A percentile compares a stretch with the other conserved stretches of the same genome.
Evolutionary conservation across 92 coral and sea anemone genomes (phyloP).

Genomic region (Parazoanthus atlanticus): DNA sequence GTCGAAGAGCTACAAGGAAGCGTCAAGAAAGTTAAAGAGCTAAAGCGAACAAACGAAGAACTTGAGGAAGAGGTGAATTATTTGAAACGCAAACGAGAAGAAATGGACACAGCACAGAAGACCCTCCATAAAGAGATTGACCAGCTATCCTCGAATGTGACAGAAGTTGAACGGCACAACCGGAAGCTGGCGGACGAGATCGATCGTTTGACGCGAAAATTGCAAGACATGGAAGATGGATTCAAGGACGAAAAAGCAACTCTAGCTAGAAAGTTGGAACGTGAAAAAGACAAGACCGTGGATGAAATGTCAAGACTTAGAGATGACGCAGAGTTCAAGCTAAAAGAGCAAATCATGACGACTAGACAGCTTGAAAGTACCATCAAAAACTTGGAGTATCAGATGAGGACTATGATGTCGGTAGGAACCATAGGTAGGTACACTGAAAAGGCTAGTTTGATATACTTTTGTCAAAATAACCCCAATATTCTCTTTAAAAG

Average conservation of each 20-base stretch:
- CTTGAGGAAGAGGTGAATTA: slow-evolving; percentile 75
- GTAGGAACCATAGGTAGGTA: slow-evolving; percentile 33
- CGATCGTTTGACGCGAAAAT: slow-evolving; percentile 71
- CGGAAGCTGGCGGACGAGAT: slow-evolving; percentile 69
- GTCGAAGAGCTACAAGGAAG: slow-evolving; percentile 68
- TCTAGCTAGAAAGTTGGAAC: slow-evolving; percentile 58
- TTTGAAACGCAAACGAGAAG: slow-evolving; percentile 79
- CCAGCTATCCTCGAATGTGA: slow-evolving; percentile 68
- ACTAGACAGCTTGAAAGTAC: slow-evolving; percentile 63
- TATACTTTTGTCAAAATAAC: too few relatives aligned
- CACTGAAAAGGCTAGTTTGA: too few relatives aligned
- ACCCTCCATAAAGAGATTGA: slow-evolving; percentile 75
- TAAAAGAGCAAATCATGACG: slow-evolving; percentile 58
- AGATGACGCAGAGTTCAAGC: slow-evolving; percentile 62
- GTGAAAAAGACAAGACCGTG: slow-evolving; percentile 67
- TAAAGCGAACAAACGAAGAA: slow-evolving; percentile 68
- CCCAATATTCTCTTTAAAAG: too few relatives aligned
- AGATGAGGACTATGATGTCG: slow-evolving; percentile 36
- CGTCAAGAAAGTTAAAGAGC: slow-evolving; percentile 69
- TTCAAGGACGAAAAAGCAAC: slow-evolving; percentile 69
- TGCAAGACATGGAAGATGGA: slow-evolving; percentile 78
- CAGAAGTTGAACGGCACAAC: slow-evolving; percentile 75
- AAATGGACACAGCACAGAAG: slow-evolving; percentile 70
- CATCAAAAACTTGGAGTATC: slow-evolving; percentile 55
- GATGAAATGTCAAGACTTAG: slow-evolving; percentile 66